Conservation (phyloP, 2,888 invertebrate genomes). For the Pegoplata infirma region DNA sequence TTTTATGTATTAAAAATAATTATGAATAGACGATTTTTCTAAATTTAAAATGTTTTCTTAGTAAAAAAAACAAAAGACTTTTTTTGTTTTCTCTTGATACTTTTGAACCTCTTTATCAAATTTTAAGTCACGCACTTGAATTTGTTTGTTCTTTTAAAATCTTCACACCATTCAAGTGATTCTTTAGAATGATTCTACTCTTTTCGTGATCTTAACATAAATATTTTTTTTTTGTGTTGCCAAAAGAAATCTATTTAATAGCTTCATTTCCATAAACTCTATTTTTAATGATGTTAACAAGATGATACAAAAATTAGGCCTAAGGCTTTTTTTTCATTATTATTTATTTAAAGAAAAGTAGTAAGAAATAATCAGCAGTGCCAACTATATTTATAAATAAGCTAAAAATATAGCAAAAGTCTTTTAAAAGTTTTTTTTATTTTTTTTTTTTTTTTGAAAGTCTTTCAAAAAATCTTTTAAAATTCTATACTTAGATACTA, state of each 20-base stretch:
- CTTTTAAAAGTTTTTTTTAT: too few species aligned
- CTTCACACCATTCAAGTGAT: background rate
- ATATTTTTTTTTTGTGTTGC: background rate
- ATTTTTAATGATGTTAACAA: conserved; percentile 3
- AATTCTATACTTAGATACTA: background rate
- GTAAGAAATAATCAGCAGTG: conserved; percentile 4
- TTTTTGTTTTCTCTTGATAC: too few species aligned
- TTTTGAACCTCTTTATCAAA: conserved; percentile 19
- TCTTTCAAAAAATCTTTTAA: background rate
- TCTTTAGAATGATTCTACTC: background rate
- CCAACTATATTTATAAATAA: too few species aligned
- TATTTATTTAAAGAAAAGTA: background rate
- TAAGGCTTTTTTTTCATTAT: too few species aligned
- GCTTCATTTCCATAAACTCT: conserved; percentile 9
- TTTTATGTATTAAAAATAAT: too few species aligned
- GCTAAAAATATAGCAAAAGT: too few species aligned
- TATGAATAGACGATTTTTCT: too few species aligned
- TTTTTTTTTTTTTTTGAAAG: too few species aligned
- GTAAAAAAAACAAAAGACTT: too few species aligned
- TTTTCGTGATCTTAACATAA: background rate
- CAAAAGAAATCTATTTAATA: conserved; percentile 38
- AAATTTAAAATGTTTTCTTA: too few species aligned
- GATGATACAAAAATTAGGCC: background rate
- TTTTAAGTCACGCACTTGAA: conserved; percentile 20
- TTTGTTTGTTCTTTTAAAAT: background rate